Evolutionary conservation across 2,888 invertebrate genomes (phyloP).

Genomic region (Leptura quadrifasciata): DNA sequence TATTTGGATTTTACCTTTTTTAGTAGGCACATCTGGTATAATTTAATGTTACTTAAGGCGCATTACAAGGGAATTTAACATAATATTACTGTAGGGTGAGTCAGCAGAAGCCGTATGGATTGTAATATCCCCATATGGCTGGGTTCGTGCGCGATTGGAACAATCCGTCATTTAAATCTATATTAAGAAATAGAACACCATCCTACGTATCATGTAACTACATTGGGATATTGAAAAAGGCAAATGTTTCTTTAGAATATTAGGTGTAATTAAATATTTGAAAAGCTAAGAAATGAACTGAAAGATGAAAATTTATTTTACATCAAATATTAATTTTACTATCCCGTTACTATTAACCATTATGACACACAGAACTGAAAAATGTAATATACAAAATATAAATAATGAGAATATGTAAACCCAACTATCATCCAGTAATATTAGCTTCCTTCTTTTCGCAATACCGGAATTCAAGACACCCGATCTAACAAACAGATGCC

Average conservation of each 20-base stretch:
- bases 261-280: too few species aligned
- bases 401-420: not conserved
- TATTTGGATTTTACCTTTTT: constrained; percentile 31
- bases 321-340: too few species aligned
- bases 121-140: not conserved
- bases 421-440: not conserved
- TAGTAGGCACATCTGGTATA: constrained; percentile 22
- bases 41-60: constrained; percentile 24
- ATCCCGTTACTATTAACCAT: too few species aligned
- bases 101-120: not conserved
- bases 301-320: too few species aligned
- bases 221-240: not conserved
- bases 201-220: not conserved
- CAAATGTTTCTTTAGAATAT: too few species aligned
- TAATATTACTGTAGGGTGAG: constrained; percentile 14
- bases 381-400: not conserved
- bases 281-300: too few species aligned
- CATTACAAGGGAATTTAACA: constrained; percentile 20
- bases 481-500: not conserved
- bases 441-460: not conserved
- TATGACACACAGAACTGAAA: too few species aligned
- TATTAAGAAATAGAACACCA: not conserved
- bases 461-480: not conserved
- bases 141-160: not conserved
- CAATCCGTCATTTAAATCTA: constrained; percentile 1